Base-by-base conservation (phyloP, 1,140 invertebrate genomes). In the Drosophila kepulauana region DNA sequence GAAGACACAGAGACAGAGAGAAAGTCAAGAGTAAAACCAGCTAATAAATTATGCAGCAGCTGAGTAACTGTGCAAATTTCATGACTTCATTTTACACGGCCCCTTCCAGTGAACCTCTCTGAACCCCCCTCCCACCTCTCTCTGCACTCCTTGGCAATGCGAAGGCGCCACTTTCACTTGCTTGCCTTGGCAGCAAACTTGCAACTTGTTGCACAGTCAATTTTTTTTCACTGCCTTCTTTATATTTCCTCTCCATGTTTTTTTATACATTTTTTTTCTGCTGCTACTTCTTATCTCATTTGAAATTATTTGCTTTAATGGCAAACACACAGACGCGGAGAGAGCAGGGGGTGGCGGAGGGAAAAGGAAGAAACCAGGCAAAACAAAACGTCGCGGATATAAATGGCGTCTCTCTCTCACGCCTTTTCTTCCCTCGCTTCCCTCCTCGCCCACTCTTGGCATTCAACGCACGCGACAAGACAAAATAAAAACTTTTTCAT, bases 231-330 rank as follows among this genome's bases (percentile, higher is more conserved):
- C 46, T 46, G 54, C 54, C 54, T 41, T 54, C 51, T 41, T 41
- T 57, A 33, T 6, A 15, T 33, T 54, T 15, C n/a, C 8, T 52
- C 28, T 46, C 30, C 20, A 7, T 28, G 7, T 52, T 10, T 41
- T 11, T 38, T 38, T n/a, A 7, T 45, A 7, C 11, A 15, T 25
- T 25, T 67, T 28, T 11, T 30, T 20, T 46, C 15, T 11, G n/a
- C 16, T 46, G 1, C 63, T 41, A 43, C 63, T 61, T 69, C 82
- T 80, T 88, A 88, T 88, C 85, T 89, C 81, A 89, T 89, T 89
- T 84, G 67, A 78, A 78, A 88, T 88, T 84, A 88, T 88, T 88
- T 84, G 85, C 85, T 78, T 88, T 89, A 89, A 88, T 84, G 73
- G 84, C 70, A 64, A 38, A 20, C 56, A 35, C 62, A 62, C 78